phyloP scores from a whole-genome alignment of 1,140 invertebrate genomes.

The Drosophila melanica region DNA sequence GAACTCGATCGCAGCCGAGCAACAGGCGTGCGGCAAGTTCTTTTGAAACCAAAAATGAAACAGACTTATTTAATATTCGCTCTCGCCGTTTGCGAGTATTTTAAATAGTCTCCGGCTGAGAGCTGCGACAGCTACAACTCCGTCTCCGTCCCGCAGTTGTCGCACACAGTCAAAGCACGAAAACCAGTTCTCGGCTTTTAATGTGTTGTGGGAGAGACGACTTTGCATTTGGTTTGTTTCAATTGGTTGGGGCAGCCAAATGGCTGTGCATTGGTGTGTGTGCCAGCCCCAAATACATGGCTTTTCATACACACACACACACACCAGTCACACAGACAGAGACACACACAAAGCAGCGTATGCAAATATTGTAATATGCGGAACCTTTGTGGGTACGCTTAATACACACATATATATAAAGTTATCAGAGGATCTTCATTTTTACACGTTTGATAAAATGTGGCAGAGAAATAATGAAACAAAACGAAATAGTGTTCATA shows the following conservation, averaged over 20 bases:
- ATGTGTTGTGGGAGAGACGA: conserved; percentile 78
- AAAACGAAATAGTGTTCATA: neutral
- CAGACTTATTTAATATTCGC: conserved; percentile 79
- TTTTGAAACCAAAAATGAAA: conserved; percentile 77
- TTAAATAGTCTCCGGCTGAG: conserved; percentile 17
- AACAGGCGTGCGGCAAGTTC: conserved; percentile 65
- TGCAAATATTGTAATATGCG: conserved; percentile 70
- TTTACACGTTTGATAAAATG: conserved; percentile 32
- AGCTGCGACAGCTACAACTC: conserved; percentile 2
- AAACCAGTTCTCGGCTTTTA: conserved; percentile 70
- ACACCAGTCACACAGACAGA: conserved; percentile 24
- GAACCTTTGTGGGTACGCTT: conserved; percentile 43
- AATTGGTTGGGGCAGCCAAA: conserved; percentile 73
- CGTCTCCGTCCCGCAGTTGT: conserved; percentile 13
- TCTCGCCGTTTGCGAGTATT: conserved; percentile 30
- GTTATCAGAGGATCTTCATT: conserved; percentile 32
- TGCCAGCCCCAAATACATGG: conserved; percentile 57
- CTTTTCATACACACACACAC: conserved; percentile 31
- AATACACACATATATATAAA: neutral
- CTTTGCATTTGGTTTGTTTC: conserved; percentile 81
- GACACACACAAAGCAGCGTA: conserved; percentile 38
- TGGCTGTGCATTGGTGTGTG: conserved; percentile 35
- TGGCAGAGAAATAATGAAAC: neutral
- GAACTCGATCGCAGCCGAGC: conserved; percentile 20
- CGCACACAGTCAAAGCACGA: conserved; percentile 25